These are phyloP conservation scores for Aphelinus atriplicis DNA, from an alignment of 1,140 invertebrate genomes.

Conservation along the genomic window DNA sequence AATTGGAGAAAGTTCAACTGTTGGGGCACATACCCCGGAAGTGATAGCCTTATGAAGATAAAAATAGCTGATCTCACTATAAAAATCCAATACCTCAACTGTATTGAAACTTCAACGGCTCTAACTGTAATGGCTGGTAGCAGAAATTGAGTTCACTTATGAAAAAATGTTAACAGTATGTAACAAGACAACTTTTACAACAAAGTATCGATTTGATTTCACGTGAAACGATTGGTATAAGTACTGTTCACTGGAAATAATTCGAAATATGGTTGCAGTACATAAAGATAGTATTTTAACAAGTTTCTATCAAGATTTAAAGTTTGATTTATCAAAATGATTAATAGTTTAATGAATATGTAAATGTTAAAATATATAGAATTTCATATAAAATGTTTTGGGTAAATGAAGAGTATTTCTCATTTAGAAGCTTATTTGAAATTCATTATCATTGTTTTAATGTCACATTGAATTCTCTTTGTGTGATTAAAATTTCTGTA, in stretches of 20 bases:
- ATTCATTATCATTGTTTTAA: not conserved
- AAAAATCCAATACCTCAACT: not conserved
- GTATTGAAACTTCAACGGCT: not conserved
- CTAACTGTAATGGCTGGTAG: not conserved
- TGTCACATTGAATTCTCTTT: not conserved
- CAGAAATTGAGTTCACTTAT: not conserved
- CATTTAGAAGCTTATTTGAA: not conserved
- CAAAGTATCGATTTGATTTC: not conserved
- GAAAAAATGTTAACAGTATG: not conserved
- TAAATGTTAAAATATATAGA: not conserved
- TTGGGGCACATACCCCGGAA: too few relatives aligned
- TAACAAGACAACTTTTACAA: not conserved
- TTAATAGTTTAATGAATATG: not conserved
- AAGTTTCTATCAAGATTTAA: not conserved
- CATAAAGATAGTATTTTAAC: not conserved
- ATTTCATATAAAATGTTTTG: not conserved
- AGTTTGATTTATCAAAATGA: not conserved
- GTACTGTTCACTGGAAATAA: not conserved
- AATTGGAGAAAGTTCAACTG: constrained; percentile 36
- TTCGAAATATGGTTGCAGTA: not conserved
- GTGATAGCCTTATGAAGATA: too few relatives aligned
- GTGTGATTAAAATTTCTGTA: not conserved
- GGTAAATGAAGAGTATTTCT: not conserved
- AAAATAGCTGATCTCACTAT: not conserved
- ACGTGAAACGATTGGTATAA: not conserved